These are phyloP conservation scores for Tethea ocularis DNA, from an alignment of 2,888 invertebrate genomes.

Conservation along the genomic window DNA sequence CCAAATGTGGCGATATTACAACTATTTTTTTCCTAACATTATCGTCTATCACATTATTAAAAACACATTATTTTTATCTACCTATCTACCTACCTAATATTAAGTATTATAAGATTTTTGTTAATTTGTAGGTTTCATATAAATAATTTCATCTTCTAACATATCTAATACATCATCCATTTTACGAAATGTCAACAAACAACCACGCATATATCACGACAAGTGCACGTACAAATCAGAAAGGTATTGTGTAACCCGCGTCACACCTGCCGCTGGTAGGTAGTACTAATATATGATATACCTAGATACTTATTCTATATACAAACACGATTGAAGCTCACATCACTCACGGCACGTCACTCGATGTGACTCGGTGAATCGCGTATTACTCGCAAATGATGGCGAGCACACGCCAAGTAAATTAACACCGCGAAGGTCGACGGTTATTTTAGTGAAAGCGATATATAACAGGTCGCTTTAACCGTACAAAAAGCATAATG, in stretches of 20 bases:
- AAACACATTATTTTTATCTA: too few relatives aligned
- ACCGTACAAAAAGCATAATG: constrained; percentile 4
- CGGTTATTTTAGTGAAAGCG: constrained; percentile 55
- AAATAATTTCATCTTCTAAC: background rate
- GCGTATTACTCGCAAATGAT: constrained; percentile 17
- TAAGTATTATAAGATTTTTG: too few relatives aligned
- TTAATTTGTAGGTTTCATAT: too few relatives aligned
- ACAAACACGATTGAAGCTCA: background rate
- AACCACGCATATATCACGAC: constrained; percentile 10
- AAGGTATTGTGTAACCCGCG: constrained; percentile 5
- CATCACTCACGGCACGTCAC: constrained; percentile 10
- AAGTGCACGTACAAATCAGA: constrained; percentile 19
- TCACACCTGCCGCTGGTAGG: background rate
- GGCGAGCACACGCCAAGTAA: constrained; percentile 54
- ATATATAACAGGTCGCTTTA: constrained; percentile 14
- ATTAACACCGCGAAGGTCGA: constrained; percentile 53
- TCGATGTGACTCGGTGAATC: background rate
- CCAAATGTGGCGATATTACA: too few relatives aligned
- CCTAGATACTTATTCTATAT: background rate
- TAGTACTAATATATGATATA: background rate
- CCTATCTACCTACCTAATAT: too few relatives aligned
- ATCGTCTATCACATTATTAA: too few relatives aligned
- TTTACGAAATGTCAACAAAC: background rate
- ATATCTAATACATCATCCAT: background rate
- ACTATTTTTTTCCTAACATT: too few relatives aligned